Base-by-base conservation (phyloP, 2,888 invertebrate genomes). In the Eilema griseolum region DNA sequence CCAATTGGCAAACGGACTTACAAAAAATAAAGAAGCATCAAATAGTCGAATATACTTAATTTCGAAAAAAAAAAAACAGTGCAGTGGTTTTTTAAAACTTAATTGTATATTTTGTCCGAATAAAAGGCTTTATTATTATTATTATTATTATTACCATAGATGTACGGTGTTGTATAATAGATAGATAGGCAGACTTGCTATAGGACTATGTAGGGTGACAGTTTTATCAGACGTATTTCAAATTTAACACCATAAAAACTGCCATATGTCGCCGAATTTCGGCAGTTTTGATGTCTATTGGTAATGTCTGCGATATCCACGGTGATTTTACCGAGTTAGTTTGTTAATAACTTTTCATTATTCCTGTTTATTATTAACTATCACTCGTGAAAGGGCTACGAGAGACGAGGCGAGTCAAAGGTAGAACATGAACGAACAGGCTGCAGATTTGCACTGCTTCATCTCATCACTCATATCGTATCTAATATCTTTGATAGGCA, bases 91-190 rank as follows among this genome's bases (percentile, higher is more conserved):
- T n/a, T n/a, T n/a, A n/a, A n/a, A n/a, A n/a, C n/a, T n/a, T n/a
- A n/a, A n/a, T n/a, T n/a, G n/a, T n/a, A n/a, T n/a, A n/a, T n/a
- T n/a, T n/a, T n/a, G n/a, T n/a, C n/a, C n/a, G n/a, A n/a, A n/a
- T n/a, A n/a, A n/a, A n/a, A n/a, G n/a, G n/a, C n/a, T n/a, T n/a
- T n/a, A n/a, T n/a, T n/a, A n/a, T n/a, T n/a, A n/a, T n/a, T n/a
- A n/a, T n/a, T n/a, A n/a, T n/a, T n/a, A n/a, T 33, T 61, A 64
- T 37, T 61, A 61, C 37, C 37, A 52, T 68, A 71, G 69, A 74
- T 72, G 72, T 63, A 67, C 68, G 73, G 61, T 65, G 66, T 52
- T 23, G 14, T 14, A 59, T 24, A 26, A 28, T 59, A 16, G 59
- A 28, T 26, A 26, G 14, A 26, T 24, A 59, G 12, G 14, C 24